Percentiles rank a stretch among this genome's conserved stretches.
Conservation (phyloP, 2,888 invertebrate species). For the Cephus runcator region DNA sequence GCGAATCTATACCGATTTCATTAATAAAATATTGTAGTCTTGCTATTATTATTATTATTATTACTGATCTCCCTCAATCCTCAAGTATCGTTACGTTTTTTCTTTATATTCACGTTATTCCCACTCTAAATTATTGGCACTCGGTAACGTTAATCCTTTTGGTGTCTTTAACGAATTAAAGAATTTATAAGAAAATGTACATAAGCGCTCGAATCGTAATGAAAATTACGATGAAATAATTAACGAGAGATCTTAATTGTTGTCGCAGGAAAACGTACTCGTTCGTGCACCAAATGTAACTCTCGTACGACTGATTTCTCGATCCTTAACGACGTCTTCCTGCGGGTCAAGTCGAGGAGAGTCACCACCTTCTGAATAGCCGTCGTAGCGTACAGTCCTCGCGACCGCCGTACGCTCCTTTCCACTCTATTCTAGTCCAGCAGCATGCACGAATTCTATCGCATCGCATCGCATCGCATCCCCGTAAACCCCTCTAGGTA, state of each 20-base stretch:
- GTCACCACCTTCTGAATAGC: neutral
- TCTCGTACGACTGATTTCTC: neutral
- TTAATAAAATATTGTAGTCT: neutral
- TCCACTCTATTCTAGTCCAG: constrained; percentile 37
- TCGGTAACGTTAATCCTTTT: neutral
- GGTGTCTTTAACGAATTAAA: neutral
- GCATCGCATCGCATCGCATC: constrained; percentile 33
- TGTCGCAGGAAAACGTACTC: neutral
- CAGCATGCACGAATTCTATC: constrained; percentile 37
- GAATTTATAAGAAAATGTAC: neutral
- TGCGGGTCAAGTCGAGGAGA: constrained; percentile 21
- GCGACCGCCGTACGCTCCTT: constrained; percentile 21
- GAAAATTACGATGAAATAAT: neutral
- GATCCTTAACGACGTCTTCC: neutral
- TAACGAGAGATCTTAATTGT: neutral
- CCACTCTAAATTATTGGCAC: neutral
- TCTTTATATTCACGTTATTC: neutral
- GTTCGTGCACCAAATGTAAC: neutral
- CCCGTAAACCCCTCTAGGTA: constrained; percentile 34
- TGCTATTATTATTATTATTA: neutral
- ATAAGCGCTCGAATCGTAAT: neutral
- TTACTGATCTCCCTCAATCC: neutral
- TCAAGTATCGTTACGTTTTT: neutral
- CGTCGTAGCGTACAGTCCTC: neutral
- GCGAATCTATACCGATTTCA: neutral